Base-by-base conservation (phyloP, 23 tunicate species). In the Ascidia mentula region DNA sequence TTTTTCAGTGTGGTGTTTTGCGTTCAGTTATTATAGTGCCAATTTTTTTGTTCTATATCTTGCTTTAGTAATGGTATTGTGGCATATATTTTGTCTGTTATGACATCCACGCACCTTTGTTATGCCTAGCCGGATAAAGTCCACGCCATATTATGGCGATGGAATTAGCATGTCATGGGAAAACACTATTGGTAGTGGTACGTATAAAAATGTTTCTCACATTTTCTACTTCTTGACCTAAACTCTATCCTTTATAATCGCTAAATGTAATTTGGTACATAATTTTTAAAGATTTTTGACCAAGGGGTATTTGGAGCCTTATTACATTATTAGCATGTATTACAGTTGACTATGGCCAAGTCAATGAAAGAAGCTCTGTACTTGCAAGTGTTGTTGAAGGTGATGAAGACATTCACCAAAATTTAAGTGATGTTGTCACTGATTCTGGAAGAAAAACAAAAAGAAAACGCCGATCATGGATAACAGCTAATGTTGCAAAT, bases 401-500 rank as follows among this genome's bases (percentile, higher is more conserved):
- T 39, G 86, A 82, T 73, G 72, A 73, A 73, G 26, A 45, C n/a
- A 28, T 20, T 31, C 20, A 31, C 17, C 45, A 37, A 34, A 39
- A 24, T 8, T 36, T 31, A 34, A 60, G 40, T 34, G 38, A 60
- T n/a, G 36, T 9, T 26, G 20, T 32, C 59, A 45, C 65, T 8
- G 79, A 73, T 9, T 59, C 42, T 79, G 84, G 61, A 31, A 69
- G 74, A 65, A 72, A 46, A 61, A 82, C 72, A 46, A 83, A 84
- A 75, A 87, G 39, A 28, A 82, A 77, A 30, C 87, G 77, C 36
- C 87, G 72, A 77, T n/a, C 76, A 2, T 38, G 36, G 28, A 74
- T 86, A 5, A 82, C 88, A 38, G 97, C 97, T 20, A 89, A 85
- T 82, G 80, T 74, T 34, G 31, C 87, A 13, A 77, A 76, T 71